Conservation (phyloP, 2,797 vertebrate species). For the Sphenopsis melanotis region DNA sequence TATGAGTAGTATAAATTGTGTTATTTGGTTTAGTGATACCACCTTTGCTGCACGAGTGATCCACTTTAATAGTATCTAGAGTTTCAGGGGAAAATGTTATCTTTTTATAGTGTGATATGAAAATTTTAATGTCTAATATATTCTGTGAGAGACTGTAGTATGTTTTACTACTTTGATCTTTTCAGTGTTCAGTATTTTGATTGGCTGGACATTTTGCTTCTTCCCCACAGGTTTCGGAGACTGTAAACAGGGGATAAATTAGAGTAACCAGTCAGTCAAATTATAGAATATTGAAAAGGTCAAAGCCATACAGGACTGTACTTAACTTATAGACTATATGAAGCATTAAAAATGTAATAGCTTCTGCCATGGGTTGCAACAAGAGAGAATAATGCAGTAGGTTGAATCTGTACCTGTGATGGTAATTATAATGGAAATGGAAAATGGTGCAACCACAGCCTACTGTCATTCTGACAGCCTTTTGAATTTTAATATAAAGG, state of each 20-base stretch:
- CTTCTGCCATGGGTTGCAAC: not conserved
- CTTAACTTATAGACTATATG: conserved; percentile 40
- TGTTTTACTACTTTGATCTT: conserved; percentile 58
- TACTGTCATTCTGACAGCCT: not conserved
- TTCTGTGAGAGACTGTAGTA: not conserved
- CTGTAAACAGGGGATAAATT: conserved; percentile 52
- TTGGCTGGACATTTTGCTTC: conserved; percentile 25
- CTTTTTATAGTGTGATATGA: conserved; percentile 49
- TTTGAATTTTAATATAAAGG: not conserved
- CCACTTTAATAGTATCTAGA: not conserved
- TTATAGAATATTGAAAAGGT: conserved; percentile 71
- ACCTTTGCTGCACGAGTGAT: not conserved
- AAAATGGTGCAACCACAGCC: not conserved
- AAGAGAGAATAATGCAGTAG: not conserved
- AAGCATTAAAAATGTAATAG: conserved; percentile 23
- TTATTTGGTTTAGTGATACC: not conserved
- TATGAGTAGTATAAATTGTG: not conserved
- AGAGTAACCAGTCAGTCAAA: conserved; percentile 43
- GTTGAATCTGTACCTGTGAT: not conserved
- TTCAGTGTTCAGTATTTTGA: conserved; percentile 19
- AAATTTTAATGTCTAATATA: conserved; percentile 39
- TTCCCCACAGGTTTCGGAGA: conserved; percentile 46
- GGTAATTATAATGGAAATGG: not conserved
- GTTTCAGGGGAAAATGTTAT: conserved; percentile 35
- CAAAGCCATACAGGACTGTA: conserved; percentile 28